Conservation (phyloP, 2,888 invertebrate genomes). For the Cyaniris semiargus region DNA sequence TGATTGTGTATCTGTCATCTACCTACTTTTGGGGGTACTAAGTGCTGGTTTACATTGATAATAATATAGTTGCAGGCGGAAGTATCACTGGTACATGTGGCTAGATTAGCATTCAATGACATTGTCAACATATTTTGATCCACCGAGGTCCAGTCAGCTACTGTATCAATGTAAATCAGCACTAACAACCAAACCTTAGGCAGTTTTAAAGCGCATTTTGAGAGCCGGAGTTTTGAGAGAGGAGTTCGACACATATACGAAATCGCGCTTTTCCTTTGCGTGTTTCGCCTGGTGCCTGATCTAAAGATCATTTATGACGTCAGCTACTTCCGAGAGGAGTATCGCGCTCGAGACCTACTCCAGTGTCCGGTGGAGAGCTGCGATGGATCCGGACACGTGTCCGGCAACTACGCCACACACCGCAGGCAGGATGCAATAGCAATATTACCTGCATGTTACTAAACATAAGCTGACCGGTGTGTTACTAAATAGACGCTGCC, state of each 20-base stretch:
- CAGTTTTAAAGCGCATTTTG: not conserved
- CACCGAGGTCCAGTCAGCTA: not conserved
- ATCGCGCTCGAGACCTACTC: constrained; percentile 84
- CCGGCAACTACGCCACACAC: constrained; percentile 94
- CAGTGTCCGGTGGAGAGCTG: constrained; percentile 90
- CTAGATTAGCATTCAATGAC: too few species aligned
- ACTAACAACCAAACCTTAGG: not conserved
- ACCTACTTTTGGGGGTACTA: not conserved
- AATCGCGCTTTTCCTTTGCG: not conserved
- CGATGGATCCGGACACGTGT: constrained; percentile 93
- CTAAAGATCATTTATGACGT: constrained; percentile 43
- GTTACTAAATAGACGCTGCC: not conserved
- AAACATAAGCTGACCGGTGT: not conserved
- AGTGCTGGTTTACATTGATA: not conserved
- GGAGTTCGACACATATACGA: not conserved
- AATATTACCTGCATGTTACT: not conserved
- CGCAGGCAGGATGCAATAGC: constrained; percentile 83
- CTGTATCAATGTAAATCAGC: not conserved
- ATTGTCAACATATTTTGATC: not conserved
- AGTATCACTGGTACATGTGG: too few species aligned
- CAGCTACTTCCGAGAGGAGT: constrained; percentile 69
- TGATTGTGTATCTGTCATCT: not conserved
- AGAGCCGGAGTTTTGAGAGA: too few species aligned
- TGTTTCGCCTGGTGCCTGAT: too few species aligned
- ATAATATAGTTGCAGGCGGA: not conserved